A percentile compares a stretch with the other conserved stretches of the same genome.
phyloP scores from a whole-genome alignment of 2,113 vertebrate species.

The Crypturellus undulatus region DNA sequence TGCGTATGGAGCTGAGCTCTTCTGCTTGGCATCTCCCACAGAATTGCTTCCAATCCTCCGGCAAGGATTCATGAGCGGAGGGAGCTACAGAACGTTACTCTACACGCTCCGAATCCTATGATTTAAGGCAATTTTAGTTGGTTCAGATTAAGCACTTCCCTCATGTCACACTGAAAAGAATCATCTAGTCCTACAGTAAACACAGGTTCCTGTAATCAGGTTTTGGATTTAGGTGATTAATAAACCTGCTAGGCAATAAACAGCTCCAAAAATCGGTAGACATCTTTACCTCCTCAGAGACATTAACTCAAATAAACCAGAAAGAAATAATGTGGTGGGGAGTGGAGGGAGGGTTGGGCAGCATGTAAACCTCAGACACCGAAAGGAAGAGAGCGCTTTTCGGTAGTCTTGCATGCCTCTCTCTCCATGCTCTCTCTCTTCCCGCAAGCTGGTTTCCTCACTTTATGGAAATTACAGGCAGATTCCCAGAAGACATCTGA shows the following conservation, averaged over 20 bases:
- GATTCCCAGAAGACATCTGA: not conserved
- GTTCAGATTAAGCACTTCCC: not conserved
- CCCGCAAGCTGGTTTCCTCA: accelerated
- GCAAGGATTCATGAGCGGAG: not conserved
- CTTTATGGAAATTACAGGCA: not conserved
- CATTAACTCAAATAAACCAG: conserved; percentile 9
- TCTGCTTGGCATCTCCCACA: accelerated
- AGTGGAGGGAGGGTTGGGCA: not conserved
- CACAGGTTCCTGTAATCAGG: conserved; percentile 35
- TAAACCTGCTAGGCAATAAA: not conserved
- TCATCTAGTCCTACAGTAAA: not conserved
- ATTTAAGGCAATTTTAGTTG: not conserved
- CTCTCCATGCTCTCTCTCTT: not conserved
- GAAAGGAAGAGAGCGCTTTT: not conserved
- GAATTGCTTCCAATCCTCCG: not conserved
- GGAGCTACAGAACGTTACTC: not conserved
- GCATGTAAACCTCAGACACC: not conserved
- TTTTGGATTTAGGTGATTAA: conserved; percentile 5
- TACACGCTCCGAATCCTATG: not conserved
- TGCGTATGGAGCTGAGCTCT: accelerated
- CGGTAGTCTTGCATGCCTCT: too few relatives aligned
- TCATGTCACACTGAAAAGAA: not conserved
- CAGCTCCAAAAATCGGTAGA: not conserved
- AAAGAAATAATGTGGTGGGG: not conserved
- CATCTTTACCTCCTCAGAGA: not conserved